A percentile compares a stretch with the other conserved stretches of the same genome.
These are phyloP conservation scores for Nomada ferruginata DNA, from an alignment of 2,888 invertebrate species.

Conservation along the genomic window DNA sequence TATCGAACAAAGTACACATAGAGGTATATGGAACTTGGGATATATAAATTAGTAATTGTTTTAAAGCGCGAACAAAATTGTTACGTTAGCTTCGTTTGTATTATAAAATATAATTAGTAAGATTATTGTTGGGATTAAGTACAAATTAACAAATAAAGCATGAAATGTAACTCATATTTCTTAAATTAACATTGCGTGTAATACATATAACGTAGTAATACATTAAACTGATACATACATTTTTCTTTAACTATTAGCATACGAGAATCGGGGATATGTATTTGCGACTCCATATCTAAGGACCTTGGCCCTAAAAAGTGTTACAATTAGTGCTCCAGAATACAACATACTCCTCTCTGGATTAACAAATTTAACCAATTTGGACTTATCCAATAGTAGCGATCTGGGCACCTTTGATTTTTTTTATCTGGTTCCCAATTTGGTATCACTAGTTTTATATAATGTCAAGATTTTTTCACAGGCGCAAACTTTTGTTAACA, in stretches of 20 bases:
- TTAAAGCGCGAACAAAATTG: too few relatives aligned
- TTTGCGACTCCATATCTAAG: slow-evolving; percentile 87
- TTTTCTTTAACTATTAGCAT: slow-evolving; percentile 64
- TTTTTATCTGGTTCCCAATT: slow-evolving; percentile 87
- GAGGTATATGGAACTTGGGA: neutral
- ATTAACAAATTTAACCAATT: slow-evolving; percentile 87
- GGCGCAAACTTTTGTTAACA: slow-evolving; percentile 71
- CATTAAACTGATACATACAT: slow-evolving; percentile 14
- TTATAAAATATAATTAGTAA: neutral
- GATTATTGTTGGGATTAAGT: neutral
- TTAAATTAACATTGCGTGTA: too few relatives aligned
- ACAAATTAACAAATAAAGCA: too few relatives aligned
- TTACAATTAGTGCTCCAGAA: slow-evolving; percentile 85
- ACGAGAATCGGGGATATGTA: slow-evolving; percentile 84
- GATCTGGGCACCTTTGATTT: slow-evolving; percentile 88
- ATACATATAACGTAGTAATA: neutral
- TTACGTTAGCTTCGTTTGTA: neutral
- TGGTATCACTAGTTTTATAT: slow-evolving; percentile 91
- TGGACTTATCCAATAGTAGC: slow-evolving; percentile 90
- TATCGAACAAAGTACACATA: too few relatives aligned
- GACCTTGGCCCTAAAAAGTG: slow-evolving; percentile 86
- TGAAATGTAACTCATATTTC: too few relatives aligned
- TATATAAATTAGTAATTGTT: neutral
- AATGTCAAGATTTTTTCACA: slow-evolving; percentile 87
- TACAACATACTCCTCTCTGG: slow-evolving; percentile 86